A percentile compares a stretch with the other conserved stretches of the same genome.
Conservation (phyloP, 1,140 invertebrate genomes). For the Phenacoccus solenopsis region DNA sequence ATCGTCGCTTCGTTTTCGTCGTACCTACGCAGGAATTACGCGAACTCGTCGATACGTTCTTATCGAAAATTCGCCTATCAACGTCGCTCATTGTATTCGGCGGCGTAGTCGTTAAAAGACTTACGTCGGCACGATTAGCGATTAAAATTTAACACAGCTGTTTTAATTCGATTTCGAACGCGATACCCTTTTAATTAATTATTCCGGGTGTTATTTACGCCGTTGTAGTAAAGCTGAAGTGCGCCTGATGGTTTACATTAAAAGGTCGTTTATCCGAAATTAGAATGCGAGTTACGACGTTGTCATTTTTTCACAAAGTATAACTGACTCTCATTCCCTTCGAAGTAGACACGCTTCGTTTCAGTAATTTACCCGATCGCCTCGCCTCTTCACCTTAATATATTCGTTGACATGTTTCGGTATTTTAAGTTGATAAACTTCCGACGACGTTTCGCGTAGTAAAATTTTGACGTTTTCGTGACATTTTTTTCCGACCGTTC, state of each 20-base stretch:
- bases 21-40: too few species aligned
- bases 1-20: too few species aligned
- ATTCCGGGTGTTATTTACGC: slow-evolving; percentile 1
- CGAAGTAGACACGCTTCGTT: not conserved
- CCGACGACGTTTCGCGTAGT: too few species aligned
- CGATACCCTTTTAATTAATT: slow-evolving; percentile 13
- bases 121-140: not conserved
- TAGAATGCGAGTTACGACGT: slow-evolving; percentile 16
- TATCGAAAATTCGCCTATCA: too few species aligned
- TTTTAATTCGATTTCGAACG: not conserved
- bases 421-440: not conserved
- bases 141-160: not conserved
- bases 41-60: too few species aligned
- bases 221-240: not conserved
- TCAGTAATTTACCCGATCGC: not conserved
- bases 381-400: not conserved
- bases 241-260: slow-evolving; percentile 9
- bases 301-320: not conserved
- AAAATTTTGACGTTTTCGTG: too few species aligned
- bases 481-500: too few species aligned
- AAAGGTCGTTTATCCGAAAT: slow-evolving; percentile 5
- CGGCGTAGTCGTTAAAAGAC: not conserved
- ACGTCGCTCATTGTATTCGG: too few species aligned
- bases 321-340: not conserved
- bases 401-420: not conserved